Percentiles rank a stretch among this genome's conserved stretches.
phyloP scores from a whole-genome alignment of 2,888 invertebrate species.

The Orchestes rusci region DNA sequence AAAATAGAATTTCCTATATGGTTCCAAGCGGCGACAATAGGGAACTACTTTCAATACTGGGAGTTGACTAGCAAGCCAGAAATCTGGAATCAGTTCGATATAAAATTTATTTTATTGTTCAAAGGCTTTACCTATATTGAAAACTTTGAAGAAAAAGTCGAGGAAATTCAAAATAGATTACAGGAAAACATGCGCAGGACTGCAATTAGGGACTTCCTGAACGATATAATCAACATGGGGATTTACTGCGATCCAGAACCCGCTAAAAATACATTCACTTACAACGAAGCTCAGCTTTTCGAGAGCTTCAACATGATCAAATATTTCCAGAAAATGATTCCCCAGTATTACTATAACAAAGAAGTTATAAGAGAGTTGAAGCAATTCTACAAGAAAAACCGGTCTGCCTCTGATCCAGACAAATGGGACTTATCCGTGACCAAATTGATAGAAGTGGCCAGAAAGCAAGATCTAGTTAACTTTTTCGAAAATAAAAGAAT shows the following conservation, averaged over 20 bases:
- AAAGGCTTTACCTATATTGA: slow-evolving; percentile 24
- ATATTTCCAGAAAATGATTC: slow-evolving; percentile 18
- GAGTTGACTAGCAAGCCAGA: slow-evolving; percentile 26
- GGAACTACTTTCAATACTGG: slow-evolving; percentile 28
- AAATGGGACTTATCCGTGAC: slow-evolving; percentile 32
- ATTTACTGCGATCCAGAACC: slow-evolving; percentile 14
- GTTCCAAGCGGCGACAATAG: slow-evolving; percentile 38
- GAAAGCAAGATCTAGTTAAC: slow-evolving; percentile 27
- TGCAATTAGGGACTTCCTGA: slow-evolving; percentile 27
- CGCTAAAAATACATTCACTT: slow-evolving; percentile 8
- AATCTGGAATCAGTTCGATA: slow-evolving; percentile 24
- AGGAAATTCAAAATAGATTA: slow-evolving; percentile 22
- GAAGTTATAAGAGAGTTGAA: slow-evolving; percentile 30
- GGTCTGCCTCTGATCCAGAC: slow-evolving; percentile 22
- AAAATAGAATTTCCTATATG: slow-evolving; percentile 44
- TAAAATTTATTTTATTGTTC: slow-evolving; percentile 20
- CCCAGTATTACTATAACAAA: slow-evolving; percentile 32
- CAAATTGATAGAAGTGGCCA: slow-evolving; percentile 26
- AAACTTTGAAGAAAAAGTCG: slow-evolving; percentile 15
- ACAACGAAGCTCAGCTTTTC: slow-evolving; percentile 31
- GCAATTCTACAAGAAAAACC: slow-evolving; percentile 29
- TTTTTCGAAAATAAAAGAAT: slow-evolving; percentile 21
- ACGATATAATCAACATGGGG: slow-evolving; percentile 19
- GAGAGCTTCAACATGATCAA: slow-evolving; percentile 31
- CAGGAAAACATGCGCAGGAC: slow-evolving; percentile 25